These are phyloP conservation scores for Colletes collaris DNA, from an alignment of 2,888 invertebrate genomes.

Conservation along the genomic window DNA sequence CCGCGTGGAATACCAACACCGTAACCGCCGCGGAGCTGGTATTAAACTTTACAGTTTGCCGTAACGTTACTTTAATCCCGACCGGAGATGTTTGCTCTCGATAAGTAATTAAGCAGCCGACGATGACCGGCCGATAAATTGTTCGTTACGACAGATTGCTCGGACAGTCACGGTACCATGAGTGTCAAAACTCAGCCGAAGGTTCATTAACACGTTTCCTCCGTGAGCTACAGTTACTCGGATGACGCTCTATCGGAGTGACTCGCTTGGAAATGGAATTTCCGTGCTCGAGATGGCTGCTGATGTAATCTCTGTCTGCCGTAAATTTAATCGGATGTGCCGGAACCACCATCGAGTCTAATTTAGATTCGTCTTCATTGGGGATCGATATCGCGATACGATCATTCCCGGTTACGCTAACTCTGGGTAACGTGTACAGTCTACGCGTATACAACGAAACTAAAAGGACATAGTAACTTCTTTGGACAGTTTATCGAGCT, in stretches of 20 bases:
- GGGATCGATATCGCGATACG: constrained; percentile 11
- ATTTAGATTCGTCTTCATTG: constrained; percentile 35
- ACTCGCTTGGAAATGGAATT: constrained; percentile 55
- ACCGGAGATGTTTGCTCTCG: constrained; percentile 32
- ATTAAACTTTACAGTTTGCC: constrained; percentile 7
- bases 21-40: background rate
- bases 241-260: constrained; percentile 23
- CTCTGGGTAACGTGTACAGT: background rate
- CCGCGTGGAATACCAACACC: background rate
- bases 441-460: no score
- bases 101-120: constrained; percentile 47
- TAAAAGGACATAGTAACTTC: no score
- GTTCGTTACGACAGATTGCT: constrained; percentile 42
- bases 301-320: constrained; percentile 43
- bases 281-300: constrained; percentile 32
- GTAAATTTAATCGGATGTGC: constrained; percentile 39
- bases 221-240: constrained; percentile 11
- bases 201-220: constrained; percentile 56
- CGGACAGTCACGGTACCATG: background rate
- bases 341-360: constrained; percentile 33
- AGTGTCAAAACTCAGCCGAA: constrained; percentile 32
- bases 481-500: no score
- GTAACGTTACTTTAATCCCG: constrained; percentile 44
- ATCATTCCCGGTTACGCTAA: background rate
- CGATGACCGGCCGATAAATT: constrained; percentile 42